Evolutionary conservation across 2,888 invertebrate genomes (phyloP), one percentile per base, ranked within the genome.

Genomic region (Pantelozetes paolii): DNA sequence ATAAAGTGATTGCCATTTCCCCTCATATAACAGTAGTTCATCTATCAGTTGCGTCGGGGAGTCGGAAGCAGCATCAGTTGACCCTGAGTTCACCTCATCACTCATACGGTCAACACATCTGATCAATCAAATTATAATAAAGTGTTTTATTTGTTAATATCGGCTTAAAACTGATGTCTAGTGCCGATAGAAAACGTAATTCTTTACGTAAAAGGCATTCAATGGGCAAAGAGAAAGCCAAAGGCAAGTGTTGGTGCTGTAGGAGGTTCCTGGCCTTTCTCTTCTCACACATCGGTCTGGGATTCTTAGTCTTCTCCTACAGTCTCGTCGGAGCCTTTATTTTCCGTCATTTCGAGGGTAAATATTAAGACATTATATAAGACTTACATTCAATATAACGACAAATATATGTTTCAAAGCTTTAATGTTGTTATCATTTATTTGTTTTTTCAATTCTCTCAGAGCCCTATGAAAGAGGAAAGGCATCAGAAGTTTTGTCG

Each of bases 321-420:
- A 93, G 93, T 84, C 87, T 93, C 79, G 87, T 92, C 74, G 94
- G 94, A 11, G 93, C 93, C 20, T 89, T 89, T 81, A 89, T 91
- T 75, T 94, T 94, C 83, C 89, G 89, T 82, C 85, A 86, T 71
- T 84, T 93, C 75, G 73, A 73, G 70, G 73, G 73, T 69, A 57
- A 26, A 32, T 45, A 59, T 64, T 57, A 23, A 30, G 62, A 62
- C 18, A 62, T 30, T 18, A 62, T 18, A 62, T 64, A 64, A 11
- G 64, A 64, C 36, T 36, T 57, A 28, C 26, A 36, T 36, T 8
- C 11, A 36, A 36, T 36, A 36, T 36, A 36, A 36, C 11, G 11
- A 36, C 36, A 8, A 36, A 8, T 36, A 36, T 48, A 11, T 48
- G 48, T 48, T 48, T 48, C 15, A 36, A n/a, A 36, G 18, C 15